phyloP scores from a whole-genome alignment of 2,888 invertebrate species.

The Rutpela maculata region DNA sequence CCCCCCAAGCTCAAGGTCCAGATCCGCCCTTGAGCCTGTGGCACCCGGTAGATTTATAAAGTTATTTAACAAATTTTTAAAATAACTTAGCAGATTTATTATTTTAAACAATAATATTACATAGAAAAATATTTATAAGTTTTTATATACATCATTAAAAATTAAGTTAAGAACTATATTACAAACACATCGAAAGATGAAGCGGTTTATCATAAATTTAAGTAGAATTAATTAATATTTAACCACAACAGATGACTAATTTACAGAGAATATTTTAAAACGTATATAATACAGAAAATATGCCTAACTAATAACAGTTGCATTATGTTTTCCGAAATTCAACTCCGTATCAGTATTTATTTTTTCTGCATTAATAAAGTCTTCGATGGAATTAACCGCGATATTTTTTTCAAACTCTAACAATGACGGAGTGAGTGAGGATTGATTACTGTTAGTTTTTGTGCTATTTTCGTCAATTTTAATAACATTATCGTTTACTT shows the following conservation, averaged over 20 bases:
- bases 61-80: background rate
- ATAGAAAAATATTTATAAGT: conserved; percentile 27
- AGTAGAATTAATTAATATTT: conserved; percentile 5
- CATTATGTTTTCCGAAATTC: conserved; percentile 33
- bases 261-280: conserved; percentile 8
- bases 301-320: background rate
- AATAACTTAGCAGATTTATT: conserved; percentile 7
- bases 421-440: conserved; percentile 58
- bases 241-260: conserved; percentile 26
- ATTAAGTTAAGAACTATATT: conserved; percentile 13
- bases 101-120: conserved; percentile 17
- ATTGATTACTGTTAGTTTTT: conserved; percentile 48
- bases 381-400: conserved; percentile 55
- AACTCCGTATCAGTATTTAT: conserved; percentile 52
- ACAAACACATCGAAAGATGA: conserved; percentile 13
- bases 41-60: background rate
- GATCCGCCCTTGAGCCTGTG: no score
- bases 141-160: conserved; percentile 20
- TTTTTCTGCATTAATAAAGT: conserved; percentile 64
- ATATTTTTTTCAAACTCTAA: conserved; percentile 62
- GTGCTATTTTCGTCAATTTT: conserved; percentile 43
- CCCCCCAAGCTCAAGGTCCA: no score
- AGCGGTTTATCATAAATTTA: conserved; percentile 9
- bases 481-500: conserved; percentile 35
- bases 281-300: background rate